Conservation (phyloP, 2,113 vertebrate genomes). For the Rattus norvegicus region GRCr8 NC_086030.1:14481001-14481500, state of each 20-base stretch:
- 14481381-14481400: background rate
- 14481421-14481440: background rate
- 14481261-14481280: background rate
- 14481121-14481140: background rate
- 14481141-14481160: background rate
- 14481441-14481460: background rate
- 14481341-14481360: conserved; percentile 1
- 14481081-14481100: background rate
- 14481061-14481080: background rate
- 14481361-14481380: background rate
- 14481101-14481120: background rate
- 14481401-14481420: conserved; percentile 47
- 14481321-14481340: background rate
- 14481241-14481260: background rate
- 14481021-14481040: background rate
- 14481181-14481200: background rate
- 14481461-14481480: background rate
- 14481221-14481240: background rate
- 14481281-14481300: background rate
- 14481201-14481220: background rate
- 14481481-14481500: background rate
- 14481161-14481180: background rate
- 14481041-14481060: background rate
- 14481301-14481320: background rate
- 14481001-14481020: background rate